Percentiles rank a stretch among this genome's conserved stretches.
Conservation (phyloP, 2,888 invertebrate species). For the Andrena flavipes region DNA sequence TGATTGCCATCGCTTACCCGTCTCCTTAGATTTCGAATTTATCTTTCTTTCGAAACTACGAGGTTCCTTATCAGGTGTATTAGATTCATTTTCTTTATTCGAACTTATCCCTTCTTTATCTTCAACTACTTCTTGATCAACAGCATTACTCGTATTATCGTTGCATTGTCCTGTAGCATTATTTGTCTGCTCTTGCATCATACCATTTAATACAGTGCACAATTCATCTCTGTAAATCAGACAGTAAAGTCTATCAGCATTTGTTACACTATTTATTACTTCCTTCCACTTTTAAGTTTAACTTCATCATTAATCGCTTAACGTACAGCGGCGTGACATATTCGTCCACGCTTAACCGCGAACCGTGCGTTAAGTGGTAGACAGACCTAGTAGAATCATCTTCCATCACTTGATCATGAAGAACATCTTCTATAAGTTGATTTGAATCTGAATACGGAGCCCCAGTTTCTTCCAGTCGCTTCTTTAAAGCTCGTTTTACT, state of each 20-base stretch:
- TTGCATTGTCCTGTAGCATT: slow-evolving; percentile 44
- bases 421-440: slow-evolving; percentile 90
- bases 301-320: slow-evolving; percentile 15
- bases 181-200: slow-evolving; percentile 68
- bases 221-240: slow-evolving; percentile 65
- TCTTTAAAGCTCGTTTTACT: slow-evolving; percentile 87
- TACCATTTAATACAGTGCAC: slow-evolving; percentile 72
- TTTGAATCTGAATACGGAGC: slow-evolving; percentile 89
- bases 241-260: neutral
- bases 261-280: neutral
- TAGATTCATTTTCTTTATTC: slow-evolving; percentile 7
- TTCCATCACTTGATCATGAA: slow-evolving; percentile 89
- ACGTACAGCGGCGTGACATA: too few species aligned
- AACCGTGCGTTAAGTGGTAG: too few species aligned
- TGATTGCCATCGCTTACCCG: slow-evolving; percentile 19
- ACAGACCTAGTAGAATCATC: slow-evolving; percentile 82
- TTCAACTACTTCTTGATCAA: slow-evolving; percentile 31
- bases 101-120: slow-evolving; percentile 21
- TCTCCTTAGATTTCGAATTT: slow-evolving; percentile 31
- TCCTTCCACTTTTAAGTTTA: neutral
- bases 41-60: slow-evolving; percentile 16
- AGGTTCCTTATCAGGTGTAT: slow-evolving; percentile 10
- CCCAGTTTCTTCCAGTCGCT: slow-evolving; percentile 87
- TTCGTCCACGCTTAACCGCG: too few species aligned
- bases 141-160: slow-evolving; percentile 9